Evolutionary conservation across 1,140 invertebrate species (phyloP).

Genomic region (Dendrolimus kikuchii): DNA sequence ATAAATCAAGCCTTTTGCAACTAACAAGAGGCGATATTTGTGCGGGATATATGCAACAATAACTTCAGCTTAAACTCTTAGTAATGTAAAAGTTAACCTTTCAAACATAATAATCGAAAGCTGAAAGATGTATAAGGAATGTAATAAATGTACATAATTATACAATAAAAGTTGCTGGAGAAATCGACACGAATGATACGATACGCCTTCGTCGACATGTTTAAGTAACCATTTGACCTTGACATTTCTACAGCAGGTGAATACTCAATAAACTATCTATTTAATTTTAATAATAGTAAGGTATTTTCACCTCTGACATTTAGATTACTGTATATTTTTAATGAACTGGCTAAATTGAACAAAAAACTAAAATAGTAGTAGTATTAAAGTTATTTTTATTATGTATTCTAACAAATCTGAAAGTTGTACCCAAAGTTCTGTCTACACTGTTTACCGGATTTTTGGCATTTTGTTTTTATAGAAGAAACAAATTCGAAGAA

Average conservation of each 20-base stretch:
- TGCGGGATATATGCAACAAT: constrained; percentile 9
- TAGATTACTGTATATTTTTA: background rate
- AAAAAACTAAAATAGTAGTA: too few relatives aligned
- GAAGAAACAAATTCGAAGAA: too few relatives aligned
- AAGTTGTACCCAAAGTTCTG: too few relatives aligned
- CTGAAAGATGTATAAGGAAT: constrained; percentile 35
- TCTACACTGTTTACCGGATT: too few relatives aligned
- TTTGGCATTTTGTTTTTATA: too few relatives aligned
- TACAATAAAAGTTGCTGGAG: constrained; percentile 41
- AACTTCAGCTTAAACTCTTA: constrained; percentile 16
- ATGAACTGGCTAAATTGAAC: too few relatives aligned
- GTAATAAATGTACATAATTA: constrained; percentile 43
- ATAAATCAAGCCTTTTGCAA: too few relatives aligned
- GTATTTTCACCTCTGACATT: constrained; percentile 15
- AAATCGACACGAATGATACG: constrained; percentile 40
- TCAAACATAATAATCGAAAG: constrained; percentile 23
- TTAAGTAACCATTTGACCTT: constrained; percentile 55
- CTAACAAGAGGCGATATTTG: too few relatives aligned
- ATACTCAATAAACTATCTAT: constrained; percentile 7
- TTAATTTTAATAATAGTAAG: constrained; percentile 16
- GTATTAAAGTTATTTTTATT: too few relatives aligned
- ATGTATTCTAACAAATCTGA: too few relatives aligned
- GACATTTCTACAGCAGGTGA: constrained; percentile 55
- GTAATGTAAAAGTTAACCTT: constrained; percentile 3
- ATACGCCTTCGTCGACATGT: constrained; percentile 18